Evolutionary conservation across 1,140 invertebrate genomes (phyloP).

Genomic region (Lordiphosa stackelbergi): DNA sequence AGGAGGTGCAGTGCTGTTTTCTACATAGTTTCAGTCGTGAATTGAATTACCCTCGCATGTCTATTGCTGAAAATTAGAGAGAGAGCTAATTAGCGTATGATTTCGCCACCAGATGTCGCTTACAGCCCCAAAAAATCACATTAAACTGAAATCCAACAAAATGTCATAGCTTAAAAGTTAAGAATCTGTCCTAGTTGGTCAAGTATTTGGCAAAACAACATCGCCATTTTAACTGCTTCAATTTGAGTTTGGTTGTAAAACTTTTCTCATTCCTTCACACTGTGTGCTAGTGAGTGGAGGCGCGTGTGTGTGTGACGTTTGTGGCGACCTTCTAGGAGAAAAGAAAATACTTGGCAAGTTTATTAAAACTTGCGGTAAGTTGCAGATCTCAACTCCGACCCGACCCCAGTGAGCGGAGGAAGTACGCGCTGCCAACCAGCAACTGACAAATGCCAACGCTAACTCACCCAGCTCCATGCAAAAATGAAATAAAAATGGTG

Average conservation of each 20-base stretch:
- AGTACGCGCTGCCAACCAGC: constrained; percentile 60
- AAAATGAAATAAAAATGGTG: constrained; percentile 57
- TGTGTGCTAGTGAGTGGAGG: neutral
- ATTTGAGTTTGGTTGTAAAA: constrained; percentile 59
- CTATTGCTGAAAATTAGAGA: constrained; percentile 22
- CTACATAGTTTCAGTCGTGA: constrained; percentile 38
- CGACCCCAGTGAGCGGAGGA: constrained; percentile 29
- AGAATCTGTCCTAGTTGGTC: constrained; percentile 54
- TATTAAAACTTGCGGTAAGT: constrained; percentile 65
- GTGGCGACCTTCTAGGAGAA: constrained; percentile 21
- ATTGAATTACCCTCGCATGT: constrained; percentile 20
- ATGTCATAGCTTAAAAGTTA: constrained; percentile 45
- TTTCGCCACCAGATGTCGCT: constrained; percentile 3
- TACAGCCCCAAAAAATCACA: constrained; percentile 20
- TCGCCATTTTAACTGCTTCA: constrained; percentile 64
- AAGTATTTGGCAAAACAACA: constrained; percentile 68
- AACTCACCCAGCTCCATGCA: constrained; percentile 65
- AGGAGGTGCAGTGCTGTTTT: constrained; percentile 31
- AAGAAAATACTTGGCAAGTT: constrained; percentile 59
- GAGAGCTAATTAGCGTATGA: constrained; percentile 39
- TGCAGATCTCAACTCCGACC: constrained; percentile 39
- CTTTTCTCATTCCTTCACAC: constrained; percentile 22
- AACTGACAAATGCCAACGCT: constrained; percentile 71
- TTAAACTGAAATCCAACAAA: constrained; percentile 44
- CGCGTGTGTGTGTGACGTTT: constrained; percentile 31